Base-by-base conservation (phyloP, 2,113 vertebrate genomes). In the Lepus timidus region DNA sequence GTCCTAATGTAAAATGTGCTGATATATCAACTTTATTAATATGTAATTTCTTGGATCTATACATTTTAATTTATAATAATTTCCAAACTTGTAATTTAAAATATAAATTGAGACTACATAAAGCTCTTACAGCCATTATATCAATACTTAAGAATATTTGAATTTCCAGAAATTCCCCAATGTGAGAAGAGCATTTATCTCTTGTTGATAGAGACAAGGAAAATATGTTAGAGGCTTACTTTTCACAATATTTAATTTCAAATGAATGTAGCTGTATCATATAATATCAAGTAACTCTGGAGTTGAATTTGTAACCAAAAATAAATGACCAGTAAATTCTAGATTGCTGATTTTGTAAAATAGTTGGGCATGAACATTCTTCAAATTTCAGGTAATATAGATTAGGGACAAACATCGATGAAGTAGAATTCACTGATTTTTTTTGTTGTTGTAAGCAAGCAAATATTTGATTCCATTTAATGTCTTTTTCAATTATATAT, bases 1-100 rank as follows among this genome's bases (percentile, higher is more conserved):
- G 51, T 62, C 75, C 49, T 94, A 95, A 96, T 84, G 70, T 92
- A 96, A 96, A 98, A 94, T 79, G 83, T 96, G 75, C 73, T 91
- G 51, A 90, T 68, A 70, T 62, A 22, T 90, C 92, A 95, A 85
- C 61, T 82, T 91, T 81, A 93, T 96, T 97, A 94, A 88, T 88
- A 88, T 61, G 44, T 65, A 95, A 88, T 88, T 95, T 44, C 62
- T 52, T 79, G 20, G 4, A 84, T 76, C 80, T 68, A 49, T 87
- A 58, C 25, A 58, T 13, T 96, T 88, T 75, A 85, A 33, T 80
- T 82, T 90, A 75, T 67, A 85, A 85, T 94, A 88, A 94, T 92
- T 78, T 93, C 58, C 73, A 88, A 92, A 84, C 33, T 94, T 93
- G 16, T 70, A 86, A 51, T 80, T 93, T 78, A 89, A 85, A 81